A percentile compares a stretch with the other conserved stretches of the same genome.
These are phyloP conservation scores for Melanotaenia parkinsoni DNA, from an alignment of 2,797 vertebrate genomes.

Conservation along the genomic window DNA sequence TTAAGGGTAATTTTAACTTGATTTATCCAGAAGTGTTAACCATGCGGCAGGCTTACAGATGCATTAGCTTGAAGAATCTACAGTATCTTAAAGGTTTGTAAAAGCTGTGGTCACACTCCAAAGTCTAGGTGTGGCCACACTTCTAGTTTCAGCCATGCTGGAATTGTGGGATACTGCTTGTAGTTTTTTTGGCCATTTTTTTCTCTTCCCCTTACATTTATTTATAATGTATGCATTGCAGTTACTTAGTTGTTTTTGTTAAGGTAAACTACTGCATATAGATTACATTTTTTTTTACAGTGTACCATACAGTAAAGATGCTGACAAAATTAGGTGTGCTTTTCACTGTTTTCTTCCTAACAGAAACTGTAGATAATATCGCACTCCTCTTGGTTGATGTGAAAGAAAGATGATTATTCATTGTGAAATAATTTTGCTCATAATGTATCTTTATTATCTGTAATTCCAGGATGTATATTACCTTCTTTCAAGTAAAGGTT, in stretches of 20 bases:
- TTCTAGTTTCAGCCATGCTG: conserved; percentile 84
- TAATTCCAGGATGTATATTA: conserved; percentile 90
- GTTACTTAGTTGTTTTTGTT: conserved; percentile 79
- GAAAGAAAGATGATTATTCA: conserved; percentile 79
- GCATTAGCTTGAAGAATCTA: conserved; percentile 63
- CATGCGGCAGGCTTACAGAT: conserved; percentile 66
- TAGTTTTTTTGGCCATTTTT: conserved; percentile 74
- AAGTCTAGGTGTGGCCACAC: conserved; percentile 69
- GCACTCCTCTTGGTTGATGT: conserved; percentile 76
- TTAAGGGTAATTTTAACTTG: conserved; percentile 81
- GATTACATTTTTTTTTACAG: conserved; percentile 76
- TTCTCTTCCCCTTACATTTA: conserved; percentile 75
- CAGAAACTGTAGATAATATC: conserved; percentile 81
- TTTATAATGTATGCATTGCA: conserved; percentile 87
- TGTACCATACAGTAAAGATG: conserved; percentile 79
- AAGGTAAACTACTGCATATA: conserved; percentile 81
- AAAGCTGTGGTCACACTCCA: conserved; percentile 71
- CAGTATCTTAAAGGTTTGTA: conserved; percentile 76
- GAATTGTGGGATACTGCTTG: conserved; percentile 81
- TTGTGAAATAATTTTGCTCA: conserved; percentile 87
- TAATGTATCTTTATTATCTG: conserved; percentile 88
- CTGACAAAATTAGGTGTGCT: conserved; percentile 81
- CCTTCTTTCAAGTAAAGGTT: conserved; percentile 89
- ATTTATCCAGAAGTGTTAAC: conserved; percentile 75
- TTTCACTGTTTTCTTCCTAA: conserved; percentile 81